Evolutionary conservation across 2,888 invertebrate genomes (phyloP).

Genomic region (Drosophila fungiperda): DNA sequence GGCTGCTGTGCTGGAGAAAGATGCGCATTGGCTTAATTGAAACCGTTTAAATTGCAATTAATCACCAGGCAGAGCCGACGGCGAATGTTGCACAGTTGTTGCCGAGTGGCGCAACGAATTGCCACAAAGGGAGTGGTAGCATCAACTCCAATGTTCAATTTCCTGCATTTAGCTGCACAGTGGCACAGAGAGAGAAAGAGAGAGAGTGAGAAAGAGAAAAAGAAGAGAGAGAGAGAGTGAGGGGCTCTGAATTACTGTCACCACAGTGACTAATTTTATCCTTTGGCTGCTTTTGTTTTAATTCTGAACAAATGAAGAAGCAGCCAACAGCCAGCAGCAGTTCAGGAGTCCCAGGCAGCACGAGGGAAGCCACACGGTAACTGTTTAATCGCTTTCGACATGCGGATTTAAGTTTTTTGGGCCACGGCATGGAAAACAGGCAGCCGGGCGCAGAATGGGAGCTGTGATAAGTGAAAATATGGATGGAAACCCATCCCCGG

Average conservation of each 20-base stretch:
- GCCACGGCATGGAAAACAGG: conserved; percentile 54
- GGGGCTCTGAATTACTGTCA: conserved; percentile 68
- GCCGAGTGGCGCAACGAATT: conserved; percentile 78
- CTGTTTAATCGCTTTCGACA: conserved; percentile 85
- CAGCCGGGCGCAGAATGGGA: conserved; percentile 21
- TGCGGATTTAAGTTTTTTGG: conserved; percentile 84
- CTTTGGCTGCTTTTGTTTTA: conserved; percentile 77
- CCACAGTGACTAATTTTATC: conserved; percentile 82
- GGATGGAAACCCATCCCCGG: conserved; percentile 45
- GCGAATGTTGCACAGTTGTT: conserved; percentile 77
- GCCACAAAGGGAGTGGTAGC: conserved; percentile 29
- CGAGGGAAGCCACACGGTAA: conserved; percentile 50
- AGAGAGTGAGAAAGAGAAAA: background rate
- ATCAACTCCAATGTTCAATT: conserved; percentile 33
- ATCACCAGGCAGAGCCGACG: conserved; percentile 68
- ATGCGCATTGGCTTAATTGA: conserved; percentile 83
- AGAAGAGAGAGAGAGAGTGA: background rate
- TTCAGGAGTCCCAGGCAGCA: conserved; percentile 8
- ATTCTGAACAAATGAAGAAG: conserved; percentile 71
- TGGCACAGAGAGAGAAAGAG: background rate
- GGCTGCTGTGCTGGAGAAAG: conserved; percentile 60
- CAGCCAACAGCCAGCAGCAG: conserved; percentile 31
- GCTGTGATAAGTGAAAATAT: conserved; percentile 77
- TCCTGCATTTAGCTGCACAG: conserved; percentile 51
- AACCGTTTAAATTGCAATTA: conserved; percentile 85